Base-by-base conservation (phyloP, 2,113 vertebrate species). In the Lota lota region DNA sequence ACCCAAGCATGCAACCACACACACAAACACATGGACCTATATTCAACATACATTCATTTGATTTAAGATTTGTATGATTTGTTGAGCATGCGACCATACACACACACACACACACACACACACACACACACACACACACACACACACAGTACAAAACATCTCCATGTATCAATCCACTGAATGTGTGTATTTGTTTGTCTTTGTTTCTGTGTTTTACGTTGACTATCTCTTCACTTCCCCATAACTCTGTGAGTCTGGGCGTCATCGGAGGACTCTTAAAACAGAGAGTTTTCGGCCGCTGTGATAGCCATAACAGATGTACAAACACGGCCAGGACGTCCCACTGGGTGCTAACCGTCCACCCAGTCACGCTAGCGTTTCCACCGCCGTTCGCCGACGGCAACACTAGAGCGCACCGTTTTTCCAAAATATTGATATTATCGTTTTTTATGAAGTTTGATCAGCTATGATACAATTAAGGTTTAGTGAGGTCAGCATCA, bases 281-380 rank as follows among this genome's bases (percentile, higher is more conserved):
- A 78, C 64, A 79, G 73, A 79, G 69, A 63, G 69, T 64, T 61
- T 76, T 73, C 81, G 40, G 70, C 51, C 74, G 63, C 67, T 64
- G 1, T 75, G 70, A 80, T 86, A 75, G 78, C 57, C 63, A 60
- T 66, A 76, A 62, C 81, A 87, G 79, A 88, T 82, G 83, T 83
- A 64, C 69, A 75, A 83, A 78, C 69, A 82, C 70, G 75, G 66
- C 50, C 68, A 33, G 11, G 68, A 70, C 68, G 56, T 76, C 82
- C 78, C 60, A 67, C 73, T 66, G 83, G 78, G 81, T 67, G 77
- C 64, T 78, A 74, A 77, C 76, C 74, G 75, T 64, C 74, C 67
- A 22, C 7, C 24, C 75, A 68, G 71, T 63, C 65, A 66, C 70
- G 69, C 70, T 21, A 22, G 65, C 12, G 18, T 36, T 24, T 24